Conservation (phyloP, 2,113 vertebrate species). For the Raja brachyura region DNA sequence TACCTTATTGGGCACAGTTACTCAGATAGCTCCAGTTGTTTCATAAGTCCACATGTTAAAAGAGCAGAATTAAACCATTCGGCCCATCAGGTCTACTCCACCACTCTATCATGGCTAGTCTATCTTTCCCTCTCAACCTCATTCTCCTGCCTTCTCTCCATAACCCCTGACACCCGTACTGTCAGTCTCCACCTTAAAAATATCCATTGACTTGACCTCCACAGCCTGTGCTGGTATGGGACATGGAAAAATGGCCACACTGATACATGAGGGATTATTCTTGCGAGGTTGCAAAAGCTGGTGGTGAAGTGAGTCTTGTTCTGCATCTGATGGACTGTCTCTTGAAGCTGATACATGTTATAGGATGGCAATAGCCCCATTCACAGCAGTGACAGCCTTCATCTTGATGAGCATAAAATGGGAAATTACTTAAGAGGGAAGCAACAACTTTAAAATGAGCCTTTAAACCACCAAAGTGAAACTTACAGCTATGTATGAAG, state of each 20-base stretch:
- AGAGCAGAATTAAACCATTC: too few species aligned
- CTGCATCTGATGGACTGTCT: not conserved
- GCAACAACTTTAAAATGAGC: not conserved
- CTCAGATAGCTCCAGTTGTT: not conserved
- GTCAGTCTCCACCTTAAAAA: too few species aligned
- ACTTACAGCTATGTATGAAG: not conserved
- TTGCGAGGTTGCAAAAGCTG: not conserved
- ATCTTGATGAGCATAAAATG: constrained; percentile 7
- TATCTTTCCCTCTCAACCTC: too few species aligned
- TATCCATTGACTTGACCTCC: too few species aligned
- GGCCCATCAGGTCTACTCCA: too few species aligned
- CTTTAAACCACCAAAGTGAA: constrained; percentile 23
- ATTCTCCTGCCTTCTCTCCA: too few species aligned
- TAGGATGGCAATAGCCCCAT: not conserved
- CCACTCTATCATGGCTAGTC: too few species aligned
- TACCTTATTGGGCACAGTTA: not conserved
- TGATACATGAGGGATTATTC: not conserved
- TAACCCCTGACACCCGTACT: too few species aligned
- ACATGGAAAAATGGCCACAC: not conserved
- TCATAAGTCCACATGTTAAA: too few species aligned
- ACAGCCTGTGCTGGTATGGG: not conserved
- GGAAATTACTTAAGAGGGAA: not conserved
- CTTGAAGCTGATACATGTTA: not conserved
- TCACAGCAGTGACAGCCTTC: not conserved
- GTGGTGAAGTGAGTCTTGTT: not conserved